Base-by-base conservation (phyloP, 2,113 vertebrate genomes). In the Raja brachyura region DNA sequence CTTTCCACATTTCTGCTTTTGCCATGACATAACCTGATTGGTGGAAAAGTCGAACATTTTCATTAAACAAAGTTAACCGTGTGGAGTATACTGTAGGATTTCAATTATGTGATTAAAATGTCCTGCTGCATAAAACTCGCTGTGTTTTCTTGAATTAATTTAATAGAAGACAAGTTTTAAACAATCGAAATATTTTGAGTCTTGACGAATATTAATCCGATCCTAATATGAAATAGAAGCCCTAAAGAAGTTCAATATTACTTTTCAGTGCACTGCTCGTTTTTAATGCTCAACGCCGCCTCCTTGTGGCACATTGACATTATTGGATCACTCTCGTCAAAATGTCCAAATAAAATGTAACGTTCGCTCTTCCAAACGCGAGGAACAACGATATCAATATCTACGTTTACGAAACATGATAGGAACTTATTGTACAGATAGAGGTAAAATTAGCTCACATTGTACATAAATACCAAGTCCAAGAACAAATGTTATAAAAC, bases 231-330 rank as follows among this genome's bases (percentile, higher is more conserved):
- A 92, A 54, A 73, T 74, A n/a, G 28, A 33, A 92, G 16, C 9
- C 33, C 10, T 70, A 5, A 61, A 14, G 13, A 13, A 66, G 20
- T 68, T 92, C 68, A 48, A 14, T 28, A 0, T 16, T 39, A 39
- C 90, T 92, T 92, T 11, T 25, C 70, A 54, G 48, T 68, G 22
- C 31, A 70, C 68, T 25, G 39, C 33, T 25, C 7, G 31, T 22
- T 90, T 48, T 90, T 39, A 90, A 73, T 90, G 25, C 31, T 73
- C 90, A 74, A 92, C 6, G 33, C 3, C 90, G 90, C 90, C 90
- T 18, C 66, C 90, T 73, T 54, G 66, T 92, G 90, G 88, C 5
- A 61, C 25, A n/a, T 14, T 90, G 2, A 18, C 61, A 5, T 56
- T 39, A 90, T 90, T 48, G 31, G n/a, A 16, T 13, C 14, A 61